Base-by-base conservation (phyloP, 2,113 vertebrate species). In the Oxygymnocypris stewartii region DNA sequence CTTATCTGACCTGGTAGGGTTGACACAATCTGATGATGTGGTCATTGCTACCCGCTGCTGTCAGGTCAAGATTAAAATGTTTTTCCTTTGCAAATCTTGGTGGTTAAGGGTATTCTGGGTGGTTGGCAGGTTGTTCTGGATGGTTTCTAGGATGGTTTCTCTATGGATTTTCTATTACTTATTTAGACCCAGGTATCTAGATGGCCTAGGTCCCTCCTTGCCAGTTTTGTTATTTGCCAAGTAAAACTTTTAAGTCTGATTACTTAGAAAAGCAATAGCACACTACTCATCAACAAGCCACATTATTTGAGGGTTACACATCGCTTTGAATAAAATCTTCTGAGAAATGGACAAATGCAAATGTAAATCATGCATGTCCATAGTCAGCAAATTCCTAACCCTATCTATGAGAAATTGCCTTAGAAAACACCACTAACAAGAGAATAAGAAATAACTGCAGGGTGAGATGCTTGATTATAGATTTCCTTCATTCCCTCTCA, bases 1-100 rank as follows among this genome's bases (percentile, higher is more conserved):
- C 11, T 73, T 35, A 35, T 59, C 12, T 63, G 74, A 76, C 44
- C 84, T 42, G 16, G 75, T 25, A 74, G 65, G 25, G 28, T 40
- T 78, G 42, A 79, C 71, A 12, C 20, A 9, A 23, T 69, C 63
- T 77, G 74, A 86, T 54, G 74, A 74, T 74, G 84, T 25, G 13
- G 25, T 78, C 42, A 35, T 54, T 16, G 74, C 79, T 82, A 81
- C 57, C 18, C 35, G 77, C 65, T 25, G n/a, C 14, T 47, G 57
- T 86, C 59, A 80, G 44, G 23, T 20, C 78, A 82, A 82, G 73
- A 86, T 78, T 78, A 28, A 59, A 85, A 77, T 59, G 44, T 44
- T 69, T 67, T 23, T 23, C 20, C 1, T 59, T 57, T 51, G 54
- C 1, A 61, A 61, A 61, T 18, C 31, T 28, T 65, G 63, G 4